Evolutionary conservation across 2,888 invertebrate species (phyloP).

Genomic region (Cheilosia soror): DNA sequence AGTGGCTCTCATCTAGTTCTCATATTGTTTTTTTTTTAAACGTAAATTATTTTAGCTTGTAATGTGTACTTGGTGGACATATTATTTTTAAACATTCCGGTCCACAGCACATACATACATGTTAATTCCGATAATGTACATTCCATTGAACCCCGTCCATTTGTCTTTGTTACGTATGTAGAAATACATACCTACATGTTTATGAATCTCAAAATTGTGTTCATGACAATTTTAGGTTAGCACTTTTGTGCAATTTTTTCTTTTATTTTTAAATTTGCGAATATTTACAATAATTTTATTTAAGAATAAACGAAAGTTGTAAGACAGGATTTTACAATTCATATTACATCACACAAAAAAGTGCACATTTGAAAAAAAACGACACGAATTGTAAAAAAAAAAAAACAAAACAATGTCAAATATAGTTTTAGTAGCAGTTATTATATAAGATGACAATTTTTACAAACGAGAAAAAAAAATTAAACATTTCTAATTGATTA

Average conservation of each 20-base stretch:
- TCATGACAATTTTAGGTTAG: constrained; percentile 1
- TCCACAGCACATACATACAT: background rate
- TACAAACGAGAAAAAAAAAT: background rate
- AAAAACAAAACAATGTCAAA: constrained; percentile 10
- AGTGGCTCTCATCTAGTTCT: constrained; percentile 6
- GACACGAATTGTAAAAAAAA: constrained; percentile 25
- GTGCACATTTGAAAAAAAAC: constrained; percentile 1
- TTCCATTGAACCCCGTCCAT: constrained; percentile 61
- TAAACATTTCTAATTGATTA: background rate
- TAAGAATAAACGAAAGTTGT: constrained; percentile 44
- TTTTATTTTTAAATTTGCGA: background rate
- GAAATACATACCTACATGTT: background rate
- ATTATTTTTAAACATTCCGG: constrained; percentile 30
- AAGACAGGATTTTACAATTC: constrained; percentile 37
- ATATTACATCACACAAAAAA: constrained; percentile 53
- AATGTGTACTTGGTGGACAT: constrained; percentile 16
- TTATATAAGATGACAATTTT: constrained; percentile 29
- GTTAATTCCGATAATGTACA: constrained; percentile 22
- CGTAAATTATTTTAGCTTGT: constrained; percentile 41
- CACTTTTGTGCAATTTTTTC: constrained; percentile 23
- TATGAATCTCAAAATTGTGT: constrained; percentile 32
- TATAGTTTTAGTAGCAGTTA: constrained; percentile 43
- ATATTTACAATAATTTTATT: constrained; percentile 8
- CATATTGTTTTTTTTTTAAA: constrained; percentile 37
- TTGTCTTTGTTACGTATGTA: constrained; percentile 10